Base-by-base conservation (phyloP, 2,888 invertebrate species). In the Lapara coniferarum region DNA sequence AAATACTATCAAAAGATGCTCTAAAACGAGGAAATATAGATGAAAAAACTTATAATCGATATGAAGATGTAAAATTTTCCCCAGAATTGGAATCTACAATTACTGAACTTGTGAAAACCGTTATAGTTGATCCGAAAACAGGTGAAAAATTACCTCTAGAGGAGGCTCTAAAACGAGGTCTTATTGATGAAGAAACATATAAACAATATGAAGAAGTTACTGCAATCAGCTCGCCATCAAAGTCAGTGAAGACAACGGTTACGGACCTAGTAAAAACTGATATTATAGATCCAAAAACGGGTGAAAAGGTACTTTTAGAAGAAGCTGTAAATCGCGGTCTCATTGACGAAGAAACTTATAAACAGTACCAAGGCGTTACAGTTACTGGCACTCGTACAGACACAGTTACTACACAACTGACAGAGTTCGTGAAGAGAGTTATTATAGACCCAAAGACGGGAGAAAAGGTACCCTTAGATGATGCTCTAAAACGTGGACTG, bases 101-200 rank as follows among this genome's bases (percentile, higher is more conserved):
- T 14, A 59, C 52, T 10, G 52, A 52, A 59, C 16, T 58, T 30
- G 16, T 16, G 25, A 49, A 13, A 12, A 55, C 37, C 5, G 57
- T 53, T 59, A 52, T 53, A 37, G 58, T 67, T 44, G 66, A 66
- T 89, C 96, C 96, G 0, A 90, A 94, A 56, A 96, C 95, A 1
- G 94, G 94, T 37, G 92, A 95, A 77, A 85, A 88, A 30, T 89
- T 95, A 67, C 87, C 95, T 2, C 82, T 96, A 13, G 91, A 94
- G 73, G 89, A 95, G 71, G 96, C 96, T 0, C 95, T 96, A 71
- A 92, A 95, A 68, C 92, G 93, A 66, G 93, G 63, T 14, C 19
- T 69, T 44, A 69, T 67, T 8, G 67, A 66, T 8, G 25, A 51
- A 49, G 59, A 69, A 10, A 66, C 57, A 49, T 58, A 63, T 14